Conservation (phyloP, 2,888 invertebrate genomes). For the Vannuccia rotundouncinata region DNA sequence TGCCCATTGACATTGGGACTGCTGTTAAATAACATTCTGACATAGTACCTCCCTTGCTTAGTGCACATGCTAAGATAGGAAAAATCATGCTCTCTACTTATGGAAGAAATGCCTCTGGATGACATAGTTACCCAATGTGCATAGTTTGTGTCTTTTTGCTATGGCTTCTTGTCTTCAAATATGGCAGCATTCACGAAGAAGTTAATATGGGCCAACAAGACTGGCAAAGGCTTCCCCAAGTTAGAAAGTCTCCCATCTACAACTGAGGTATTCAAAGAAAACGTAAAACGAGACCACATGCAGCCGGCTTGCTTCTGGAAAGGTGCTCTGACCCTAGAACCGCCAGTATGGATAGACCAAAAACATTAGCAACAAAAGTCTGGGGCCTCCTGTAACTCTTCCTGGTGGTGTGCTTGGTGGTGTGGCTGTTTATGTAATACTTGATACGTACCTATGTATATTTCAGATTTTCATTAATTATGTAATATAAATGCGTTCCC, state of each 20-base stretch:
- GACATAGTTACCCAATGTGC: not conserved
- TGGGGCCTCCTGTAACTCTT: slow-evolving; percentile 3
- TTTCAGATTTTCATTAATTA: too few relatives aligned
- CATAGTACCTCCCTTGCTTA: not conserved
- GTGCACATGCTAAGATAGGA: not conserved
- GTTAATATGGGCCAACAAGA: slow-evolving; percentile 14
- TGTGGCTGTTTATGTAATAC: too few relatives aligned
- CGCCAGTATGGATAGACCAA: not conserved
- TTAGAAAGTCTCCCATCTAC: not conserved
- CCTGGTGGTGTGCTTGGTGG: slow-evolving; percentile 13
- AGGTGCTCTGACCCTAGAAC: not conserved
- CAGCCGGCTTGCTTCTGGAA: not conserved
- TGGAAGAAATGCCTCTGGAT: not conserved
- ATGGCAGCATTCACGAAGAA: not conserved
- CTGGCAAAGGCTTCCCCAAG: slow-evolving; percentile 13
- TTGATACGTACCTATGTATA: too few relatives aligned
- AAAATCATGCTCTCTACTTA: not conserved
- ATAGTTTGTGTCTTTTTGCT: not conserved
- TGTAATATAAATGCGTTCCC: too few relatives aligned
- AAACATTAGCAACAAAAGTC: not conserved
- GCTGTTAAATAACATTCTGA: not conserved
- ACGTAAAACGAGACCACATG: slow-evolving; percentile 14
- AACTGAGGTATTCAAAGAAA: slow-evolving; percentile 16
- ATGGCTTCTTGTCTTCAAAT: slow-evolving; percentile 16
- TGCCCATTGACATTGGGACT: not conserved